Base-by-base conservation (phyloP, 2,113 vertebrate genomes). In the Nothoprocta perdicaria region DNA sequence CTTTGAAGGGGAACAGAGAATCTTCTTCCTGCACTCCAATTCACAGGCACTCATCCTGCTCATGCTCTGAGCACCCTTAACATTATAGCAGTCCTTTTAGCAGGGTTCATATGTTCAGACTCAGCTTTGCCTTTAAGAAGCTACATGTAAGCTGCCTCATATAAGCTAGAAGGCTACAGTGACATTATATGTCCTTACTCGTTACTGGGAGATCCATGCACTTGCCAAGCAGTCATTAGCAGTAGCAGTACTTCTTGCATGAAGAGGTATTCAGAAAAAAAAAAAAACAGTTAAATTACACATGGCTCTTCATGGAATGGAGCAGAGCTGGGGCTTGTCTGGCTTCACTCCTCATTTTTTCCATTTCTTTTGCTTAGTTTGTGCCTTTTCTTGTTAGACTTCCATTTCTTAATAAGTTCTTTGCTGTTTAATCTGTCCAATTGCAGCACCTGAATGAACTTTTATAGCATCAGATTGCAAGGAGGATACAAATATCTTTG, bases 251-350 rank as follows among this genome's bases (percentile, higher is more conserved):
- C 2, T 58, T 66, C 33, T 24, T 62, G 13, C 35, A 66, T 3
- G 12, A 40, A 79, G 48, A 84, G 45, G 21, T 45, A 38, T 58
- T 73, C 8, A 6, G n/a, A 38, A 38, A 38, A 38, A 38, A 38
- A 38, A 78, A 79, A 27, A 7, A 43, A 27, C 58, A 62, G 33
- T 79, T 88, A 82, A 83, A 80, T 35, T 5, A 12, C 4, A 48
- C 2, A 0, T 8, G 2, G 0, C 12, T 71, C 35, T 33, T 80
- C 35, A 14, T 27, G 11, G 46, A 45, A 26, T 12, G 21, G 55
- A 62, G 15, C 19, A 62, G 40, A 7, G 7, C 19, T 35, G 9
- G 24, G 5, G 2, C 5, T 0, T 41, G 14, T 13, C 16, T 50
- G 24, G 53, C 53, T 87, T 84, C 76, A 10, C 4, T 13, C 23